Base-by-base conservation (phyloP, 2,113 vertebrate species). In the Eulacestoma nigropectus region DNA sequence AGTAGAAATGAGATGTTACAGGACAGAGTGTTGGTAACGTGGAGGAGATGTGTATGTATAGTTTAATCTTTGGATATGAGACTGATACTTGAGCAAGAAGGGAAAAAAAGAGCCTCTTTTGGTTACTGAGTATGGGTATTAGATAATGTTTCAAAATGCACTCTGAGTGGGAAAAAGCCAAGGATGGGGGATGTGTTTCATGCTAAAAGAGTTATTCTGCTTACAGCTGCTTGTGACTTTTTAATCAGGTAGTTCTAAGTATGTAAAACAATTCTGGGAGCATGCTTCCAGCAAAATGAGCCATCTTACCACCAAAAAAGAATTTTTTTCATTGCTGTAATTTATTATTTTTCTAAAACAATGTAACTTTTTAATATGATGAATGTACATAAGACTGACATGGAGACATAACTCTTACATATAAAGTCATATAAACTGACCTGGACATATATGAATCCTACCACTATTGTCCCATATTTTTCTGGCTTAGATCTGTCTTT, bases 341-440 rank as follows among this genome's bases (percentile, higher is more conserved):
- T 63, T 52, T 37, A 46, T 37, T 73, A 47, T 63, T 77, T 73
- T 39, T 83, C 27, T 8, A 30, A 60, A 76, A 60, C 26, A 41
- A 32, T 29, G 9, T 49, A 90, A 87, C 9, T 35, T 56, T 87
- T 53, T 49, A 55, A 76, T 86, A 86, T 39, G 1, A 55, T 77
- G 9, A 73, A 46, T 63, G 23, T 77, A 90, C 68, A 15, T 49
- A 72, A 77, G 53, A 83, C 16, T 62, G 47, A 62, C 11, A 44
- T 5, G 13, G 32, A 30, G 3, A 2, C 27, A 20, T 22, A 77
- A 68, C 10, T 81, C 8, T 50, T 50, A 59, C 0, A 0, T 73
- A 62, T 41, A 41, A 83, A 76, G 35, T 44, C 0, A 0, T 64
- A 56, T 49, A 26, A 68, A 79, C 55, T 50, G 50, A 70, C 23